Evolutionary conservation across 2,113 vertebrate species (phyloP).

Genomic region (Myocastor coypus): DNA sequence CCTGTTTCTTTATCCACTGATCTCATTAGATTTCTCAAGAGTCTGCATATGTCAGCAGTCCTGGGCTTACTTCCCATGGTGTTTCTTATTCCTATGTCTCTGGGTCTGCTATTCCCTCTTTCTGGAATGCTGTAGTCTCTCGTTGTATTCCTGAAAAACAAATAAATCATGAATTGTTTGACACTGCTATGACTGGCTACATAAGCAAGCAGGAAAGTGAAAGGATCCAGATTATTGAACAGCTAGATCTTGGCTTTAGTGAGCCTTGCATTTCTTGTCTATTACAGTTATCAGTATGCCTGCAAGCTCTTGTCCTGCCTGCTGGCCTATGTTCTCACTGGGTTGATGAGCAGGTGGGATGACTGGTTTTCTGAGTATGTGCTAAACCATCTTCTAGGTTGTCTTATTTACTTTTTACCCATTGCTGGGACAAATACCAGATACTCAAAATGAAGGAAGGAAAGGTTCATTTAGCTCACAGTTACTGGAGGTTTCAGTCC

Average conservation of each 20-base stretch:
- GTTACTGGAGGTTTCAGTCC: too few species aligned
- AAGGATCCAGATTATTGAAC: neutral
- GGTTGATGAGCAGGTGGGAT: neutral
- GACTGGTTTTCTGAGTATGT: neutral
- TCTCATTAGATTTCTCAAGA: neutral
- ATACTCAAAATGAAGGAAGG: too few species aligned
- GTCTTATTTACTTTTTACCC: too few species aligned
- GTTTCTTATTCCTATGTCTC: neutral
- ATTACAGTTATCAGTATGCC: neutral
- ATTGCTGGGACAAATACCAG: too few species aligned
- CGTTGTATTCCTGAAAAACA: neutral
- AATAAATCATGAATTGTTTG: conserved; percentile 6
- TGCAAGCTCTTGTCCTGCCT: neutral
- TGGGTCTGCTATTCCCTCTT: neutral
- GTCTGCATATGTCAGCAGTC: neutral
- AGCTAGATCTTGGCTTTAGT: neutral
- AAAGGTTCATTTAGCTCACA: too few species aligned
- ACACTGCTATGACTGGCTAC: neutral
- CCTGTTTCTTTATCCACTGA: neutral
- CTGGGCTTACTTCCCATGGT: neutral
- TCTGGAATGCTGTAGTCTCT: neutral
- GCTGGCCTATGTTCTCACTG: neutral
- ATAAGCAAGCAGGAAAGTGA: neutral
- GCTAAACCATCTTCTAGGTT: neutral
- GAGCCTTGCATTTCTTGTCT: neutral